Percentiles rank a stretch among this genome's conserved stretches.
These are phyloP conservation scores for Psammodynastes pulverulentus DNA, from an alignment of 2,113 vertebrate species.

Conservation along the genomic window DNA sequence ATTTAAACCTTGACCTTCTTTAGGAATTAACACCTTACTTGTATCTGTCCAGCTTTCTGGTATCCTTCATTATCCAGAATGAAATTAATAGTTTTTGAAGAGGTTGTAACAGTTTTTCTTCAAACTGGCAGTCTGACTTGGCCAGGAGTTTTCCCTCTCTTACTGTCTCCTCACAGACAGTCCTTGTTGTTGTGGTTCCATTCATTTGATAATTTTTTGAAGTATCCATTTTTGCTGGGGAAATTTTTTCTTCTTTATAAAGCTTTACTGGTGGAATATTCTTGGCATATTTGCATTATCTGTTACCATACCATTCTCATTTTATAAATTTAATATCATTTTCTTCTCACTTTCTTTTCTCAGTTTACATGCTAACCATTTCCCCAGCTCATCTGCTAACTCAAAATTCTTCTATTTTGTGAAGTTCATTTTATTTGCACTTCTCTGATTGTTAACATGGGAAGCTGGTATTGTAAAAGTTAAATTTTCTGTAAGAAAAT, in stretches of 20 bases:
- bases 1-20: not conserved
- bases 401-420: not conserved
- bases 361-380: not conserved
- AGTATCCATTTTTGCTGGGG: not conserved
- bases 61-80: not conserved
- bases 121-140: not conserved
- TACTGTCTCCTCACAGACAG: not conserved
- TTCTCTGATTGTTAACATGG: not conserved
- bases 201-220: not conserved
- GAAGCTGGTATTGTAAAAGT: not conserved
- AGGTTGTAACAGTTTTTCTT: not conserved
- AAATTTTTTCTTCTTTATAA: not conserved
- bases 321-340: not conserved
- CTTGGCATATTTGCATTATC: not conserved
- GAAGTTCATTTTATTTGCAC: not conserved
- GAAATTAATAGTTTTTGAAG: not conserved
- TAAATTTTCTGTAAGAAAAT: not conserved
- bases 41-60: not conserved
- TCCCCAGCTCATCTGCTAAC: not conserved
- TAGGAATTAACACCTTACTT: not conserved
- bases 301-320: not conserved
- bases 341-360: not conserved
- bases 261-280: not conserved
- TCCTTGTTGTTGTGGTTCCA: not conserved
- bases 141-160: not conserved